These are phyloP conservation scores for Petrolisthes cinctipes DNA, from an alignment of 2,888 invertebrate species.

Conservation along the genomic window DNA sequence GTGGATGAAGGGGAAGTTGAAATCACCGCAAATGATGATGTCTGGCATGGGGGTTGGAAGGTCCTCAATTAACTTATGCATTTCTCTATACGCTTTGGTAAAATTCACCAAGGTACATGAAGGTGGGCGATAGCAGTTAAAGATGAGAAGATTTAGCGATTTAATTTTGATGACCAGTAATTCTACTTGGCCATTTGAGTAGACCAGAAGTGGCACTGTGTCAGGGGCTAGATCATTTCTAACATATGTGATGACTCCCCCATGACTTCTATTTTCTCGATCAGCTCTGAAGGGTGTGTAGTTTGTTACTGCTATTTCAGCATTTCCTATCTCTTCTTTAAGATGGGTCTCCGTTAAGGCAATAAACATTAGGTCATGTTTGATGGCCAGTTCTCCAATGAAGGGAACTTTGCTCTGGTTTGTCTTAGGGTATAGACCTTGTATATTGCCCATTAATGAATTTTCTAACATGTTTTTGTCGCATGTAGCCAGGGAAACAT, in stretches of 20 bases:
- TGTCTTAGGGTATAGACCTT: slow-evolving; percentile 11
- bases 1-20: slow-evolving; percentile 8
- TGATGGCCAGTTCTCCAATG: neutral
- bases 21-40: neutral
- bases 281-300: neutral
- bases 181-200: slow-evolving; percentile 8
- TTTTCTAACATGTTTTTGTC: neutral
- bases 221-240: neutral
- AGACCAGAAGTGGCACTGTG: neutral
- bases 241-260: slow-evolving; percentile 17
- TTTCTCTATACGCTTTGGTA: neutral
- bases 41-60: slow-evolving; percentile 5
- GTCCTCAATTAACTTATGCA: neutral
- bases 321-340: neutral
- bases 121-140: slow-evolving; percentile 1
- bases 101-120: neutral
- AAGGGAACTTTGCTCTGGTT: slow-evolving; percentile 17
- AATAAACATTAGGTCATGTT: neutral
- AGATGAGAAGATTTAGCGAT: neutral
- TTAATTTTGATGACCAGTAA: neutral
- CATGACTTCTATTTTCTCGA: slow-evolving; percentile 1
- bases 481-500: neutral
- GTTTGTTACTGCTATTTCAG: neutral
- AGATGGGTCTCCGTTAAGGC: neutral
- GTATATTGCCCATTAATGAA: neutral